phyloP scores from a whole-genome alignment of 1,140 invertebrate genomes.

The Daktulosphaira vitifoliae region DNA sequence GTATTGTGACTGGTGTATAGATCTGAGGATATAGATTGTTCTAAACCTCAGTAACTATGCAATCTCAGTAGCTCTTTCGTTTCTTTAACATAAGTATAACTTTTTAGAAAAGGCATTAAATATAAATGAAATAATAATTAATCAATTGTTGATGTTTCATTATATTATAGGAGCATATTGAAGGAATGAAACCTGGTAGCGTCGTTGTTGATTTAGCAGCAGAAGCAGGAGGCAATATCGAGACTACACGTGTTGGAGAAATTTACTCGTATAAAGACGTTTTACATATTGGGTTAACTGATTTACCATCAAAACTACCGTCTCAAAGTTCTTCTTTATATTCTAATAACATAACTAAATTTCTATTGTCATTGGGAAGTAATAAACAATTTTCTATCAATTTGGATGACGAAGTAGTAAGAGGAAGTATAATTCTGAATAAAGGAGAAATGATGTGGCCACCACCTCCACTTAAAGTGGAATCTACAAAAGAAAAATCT shows the following conservation, averaged over 20 bases:
- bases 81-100: no score
- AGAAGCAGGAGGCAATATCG: slow-evolving; percentile 80
- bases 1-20: no score
- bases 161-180: slow-evolving; percentile 67
- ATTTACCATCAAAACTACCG: slow-evolving; percentile 73
- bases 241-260: slow-evolving; percentile 72
- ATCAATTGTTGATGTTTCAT: no score
- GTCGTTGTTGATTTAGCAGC: slow-evolving; percentile 84
- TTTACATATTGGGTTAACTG: slow-evolving; percentile 75
- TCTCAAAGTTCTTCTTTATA: slow-evolving; percentile 80
- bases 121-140: no score
- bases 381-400: slow-evolving; percentile 72
- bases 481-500: slow-evolving; percentile 45
- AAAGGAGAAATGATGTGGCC: slow-evolving; percentile 74
- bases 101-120: no score
- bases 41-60: no score
- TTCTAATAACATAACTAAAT: slow-evolving; percentile 84
- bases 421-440: slow-evolving; percentile 67
- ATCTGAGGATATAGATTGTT: no score
- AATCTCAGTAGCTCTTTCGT: no score
- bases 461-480: slow-evolving; percentile 46
- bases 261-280: slow-evolving; percentile 68
- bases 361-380: slow-evolving; percentile 69
- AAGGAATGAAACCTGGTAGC: slow-evolving; percentile 78
- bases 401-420: slow-evolving; percentile 75